These are phyloP conservation scores for Miniopterus natalensis DNA, from an alignment of 2,113 vertebrate species.

Conservation along the genomic window DNA sequence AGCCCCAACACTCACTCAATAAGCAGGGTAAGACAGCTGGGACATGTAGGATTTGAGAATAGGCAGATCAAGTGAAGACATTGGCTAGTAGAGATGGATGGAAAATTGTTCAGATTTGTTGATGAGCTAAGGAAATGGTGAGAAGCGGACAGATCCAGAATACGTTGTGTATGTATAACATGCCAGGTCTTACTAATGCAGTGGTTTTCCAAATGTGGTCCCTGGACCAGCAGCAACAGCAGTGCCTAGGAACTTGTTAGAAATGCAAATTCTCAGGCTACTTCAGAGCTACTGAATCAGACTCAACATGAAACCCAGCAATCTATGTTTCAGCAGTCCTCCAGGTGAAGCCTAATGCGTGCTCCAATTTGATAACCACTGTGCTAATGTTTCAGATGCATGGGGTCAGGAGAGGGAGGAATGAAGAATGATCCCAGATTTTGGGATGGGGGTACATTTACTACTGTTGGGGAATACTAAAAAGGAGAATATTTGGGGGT, in stretches of 20 bases:
- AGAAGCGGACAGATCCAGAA: background rate
- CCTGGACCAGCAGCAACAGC: background rate
- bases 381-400: background rate
- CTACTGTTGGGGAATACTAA: background rate
- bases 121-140: background rate
- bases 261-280: slow-evolving; percentile 9
- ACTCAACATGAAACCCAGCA: background rate
- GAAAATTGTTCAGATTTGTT: background rate
- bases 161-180: background rate
- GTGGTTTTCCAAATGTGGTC: background rate
- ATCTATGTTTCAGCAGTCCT: background rate
- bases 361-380: background rate
- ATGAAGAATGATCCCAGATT: background rate
- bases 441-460: background rate
- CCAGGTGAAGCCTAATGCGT: background rate
- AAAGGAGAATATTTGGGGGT: background rate
- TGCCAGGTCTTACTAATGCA: background rate
- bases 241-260: slow-evolving; percentile 9
- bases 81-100: background rate
- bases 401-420: background rate
- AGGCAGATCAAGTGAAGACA: slow-evolving; percentile 10
- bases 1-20: background rate
- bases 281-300: background rate
- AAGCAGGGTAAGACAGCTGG: background rate
- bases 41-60: background rate